Percentiles rank a stretch among this genome's conserved stretches.
Conservation (phyloP, 2,888 invertebrate species). For the Mylabris sibirica region DNA sequence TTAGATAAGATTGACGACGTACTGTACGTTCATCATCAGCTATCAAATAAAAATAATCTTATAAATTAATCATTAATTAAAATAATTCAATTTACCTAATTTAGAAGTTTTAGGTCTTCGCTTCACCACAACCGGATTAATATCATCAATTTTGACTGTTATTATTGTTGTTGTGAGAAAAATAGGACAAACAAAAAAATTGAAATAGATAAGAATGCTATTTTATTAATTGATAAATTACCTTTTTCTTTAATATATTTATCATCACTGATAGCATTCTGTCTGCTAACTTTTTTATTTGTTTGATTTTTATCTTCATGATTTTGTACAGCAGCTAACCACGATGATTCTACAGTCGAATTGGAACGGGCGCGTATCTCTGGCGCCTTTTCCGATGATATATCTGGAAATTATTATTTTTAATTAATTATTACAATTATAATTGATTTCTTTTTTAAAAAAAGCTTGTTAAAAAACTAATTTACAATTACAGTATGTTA, state of each 20-base stretch:
- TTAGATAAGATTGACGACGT: slow-evolving; percentile 91
- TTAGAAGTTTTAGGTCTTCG: slow-evolving; percentile 60
- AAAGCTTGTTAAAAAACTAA: slow-evolving; percentile 3
- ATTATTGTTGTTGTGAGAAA: too few species aligned
- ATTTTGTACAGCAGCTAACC: slow-evolving; percentile 56
- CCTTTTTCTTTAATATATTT: slow-evolving; percentile 37
- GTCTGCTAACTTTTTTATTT: slow-evolving; percentile 39
- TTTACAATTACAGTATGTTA: not conserved
- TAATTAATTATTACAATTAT: not conserved
- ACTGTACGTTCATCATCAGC: slow-evolving; percentile 86
- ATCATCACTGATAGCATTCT: slow-evolving; percentile 38
- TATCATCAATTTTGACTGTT: slow-evolving; percentile 48
- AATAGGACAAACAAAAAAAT: slow-evolving; percentile 35
- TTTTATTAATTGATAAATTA: slow-evolving; percentile 17
- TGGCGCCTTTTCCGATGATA: slow-evolving; percentile 54
- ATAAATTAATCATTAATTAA: slow-evolving; percentile 18
- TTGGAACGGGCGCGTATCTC: slow-evolving; percentile 64
- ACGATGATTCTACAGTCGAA: slow-evolving; percentile 63
- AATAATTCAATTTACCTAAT: slow-evolving; percentile 51
- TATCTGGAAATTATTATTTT: slow-evolving; percentile 39
- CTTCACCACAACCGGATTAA: slow-evolving; percentile 56
- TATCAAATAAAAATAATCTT: slow-evolving; percentile 53
- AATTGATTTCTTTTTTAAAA: not conserved
- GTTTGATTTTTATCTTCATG: slow-evolving; percentile 33
- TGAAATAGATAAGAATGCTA: not conserved